Conservation (phyloP, 2,113 vertebrate genomes). For the Entosphenus tridentatus region DNA sequence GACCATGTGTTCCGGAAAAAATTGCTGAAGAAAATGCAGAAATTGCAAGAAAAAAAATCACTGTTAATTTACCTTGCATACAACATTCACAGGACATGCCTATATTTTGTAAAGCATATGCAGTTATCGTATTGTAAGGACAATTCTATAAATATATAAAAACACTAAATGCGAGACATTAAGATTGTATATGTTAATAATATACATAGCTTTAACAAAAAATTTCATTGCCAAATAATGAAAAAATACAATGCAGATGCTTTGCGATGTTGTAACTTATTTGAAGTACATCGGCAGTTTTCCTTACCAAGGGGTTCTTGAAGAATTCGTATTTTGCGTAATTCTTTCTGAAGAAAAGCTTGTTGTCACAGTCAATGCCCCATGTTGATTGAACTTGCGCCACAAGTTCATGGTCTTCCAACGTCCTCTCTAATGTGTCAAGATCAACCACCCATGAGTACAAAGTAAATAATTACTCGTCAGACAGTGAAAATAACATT, state of each 20-base stretch:
- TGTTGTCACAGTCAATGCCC: slow-evolving; percentile 55
- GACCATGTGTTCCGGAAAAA: slow-evolving; percentile 96
- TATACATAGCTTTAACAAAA: no score
- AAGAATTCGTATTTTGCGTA: slow-evolving; percentile 97
- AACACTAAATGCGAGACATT: no score
- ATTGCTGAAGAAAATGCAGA: slow-evolving; percentile 34
- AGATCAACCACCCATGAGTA: background rate
- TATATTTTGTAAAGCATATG: no score
- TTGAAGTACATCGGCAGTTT: background rate
- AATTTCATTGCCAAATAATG: no score
- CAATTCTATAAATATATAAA: no score
- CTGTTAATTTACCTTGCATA: background rate
- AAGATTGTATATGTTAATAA: no score
- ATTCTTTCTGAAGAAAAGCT: slow-evolving; percentile 84
- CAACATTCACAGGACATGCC: no score
- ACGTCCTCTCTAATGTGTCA: slow-evolving; percentile 43
- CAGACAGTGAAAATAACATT: background rate
- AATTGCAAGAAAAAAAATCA: background rate
- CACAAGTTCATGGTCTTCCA: slow-evolving; percentile 84
- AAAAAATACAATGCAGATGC: no score
- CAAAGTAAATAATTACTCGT: background rate
- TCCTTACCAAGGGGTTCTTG: slow-evolving; percentile 73
- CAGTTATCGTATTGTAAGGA: no score
- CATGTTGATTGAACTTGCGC: slow-evolving; percentile 62
- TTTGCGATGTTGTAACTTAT: no score